phyloP scores from a whole-genome alignment of 1,140 invertebrate genomes.

The Drosophila sucinea region DNA sequence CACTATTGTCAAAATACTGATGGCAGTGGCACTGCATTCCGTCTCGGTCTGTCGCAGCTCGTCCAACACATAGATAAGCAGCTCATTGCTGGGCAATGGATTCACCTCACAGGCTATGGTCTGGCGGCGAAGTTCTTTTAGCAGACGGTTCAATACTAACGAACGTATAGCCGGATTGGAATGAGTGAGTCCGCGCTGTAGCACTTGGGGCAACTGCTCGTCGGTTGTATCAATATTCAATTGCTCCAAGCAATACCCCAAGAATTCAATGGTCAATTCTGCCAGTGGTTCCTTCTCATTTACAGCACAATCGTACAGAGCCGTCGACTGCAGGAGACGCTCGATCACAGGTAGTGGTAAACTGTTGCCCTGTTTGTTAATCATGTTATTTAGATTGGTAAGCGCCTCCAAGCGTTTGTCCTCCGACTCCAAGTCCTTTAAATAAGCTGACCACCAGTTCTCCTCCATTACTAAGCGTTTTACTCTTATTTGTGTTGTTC shows the following conservation, averaged over 20 bases:
- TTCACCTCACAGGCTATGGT: neutral
- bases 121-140: conserved; percentile 41
- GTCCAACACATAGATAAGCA: conserved; percentile 50
- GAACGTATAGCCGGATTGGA: conserved; percentile 83
- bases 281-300: conserved; percentile 46
- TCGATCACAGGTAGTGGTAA: conserved; percentile 55
- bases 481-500: neutral
- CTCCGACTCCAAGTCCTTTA: conserved; percentile 76
- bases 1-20: conserved; percentile 63
- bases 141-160: conserved; percentile 84
- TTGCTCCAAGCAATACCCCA: conserved; percentile 85
- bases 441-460: conserved; percentile 83
- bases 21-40: conserved; percentile 41
- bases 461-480: conserved; percentile 66
- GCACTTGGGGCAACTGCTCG: conserved; percentile 68
- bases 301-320: conserved; percentile 83
- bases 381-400: conserved; percentile 23
- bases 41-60: conserved; percentile 57
- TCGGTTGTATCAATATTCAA: conserved; percentile 84
- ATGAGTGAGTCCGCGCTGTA: conserved; percentile 85
- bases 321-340: conserved; percentile 73
- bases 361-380: conserved; percentile 64
- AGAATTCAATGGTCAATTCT: conserved; percentile 85
- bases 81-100: conserved; percentile 41
- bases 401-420: conserved; percentile 80